These are phyloP conservation scores for Paedocypris micromegethes DNA, from an alignment of 2,797 vertebrate species.

Conservation along the genomic window DNA sequence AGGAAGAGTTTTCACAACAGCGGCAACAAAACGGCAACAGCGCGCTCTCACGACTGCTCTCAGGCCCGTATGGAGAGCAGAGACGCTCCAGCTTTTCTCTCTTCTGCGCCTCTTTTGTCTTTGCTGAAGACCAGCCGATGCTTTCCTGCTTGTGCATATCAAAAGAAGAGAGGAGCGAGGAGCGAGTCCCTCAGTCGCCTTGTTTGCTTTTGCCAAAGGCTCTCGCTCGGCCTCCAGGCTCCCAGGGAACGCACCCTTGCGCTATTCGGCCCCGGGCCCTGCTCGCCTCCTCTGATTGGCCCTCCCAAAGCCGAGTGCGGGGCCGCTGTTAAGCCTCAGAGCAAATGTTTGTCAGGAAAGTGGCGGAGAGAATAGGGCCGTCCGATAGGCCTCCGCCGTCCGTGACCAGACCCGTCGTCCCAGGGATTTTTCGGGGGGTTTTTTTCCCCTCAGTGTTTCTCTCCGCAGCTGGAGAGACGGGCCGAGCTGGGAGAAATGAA, in stretches of 20 bases:
- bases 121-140: slow-evolving; percentile 66
- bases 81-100: slow-evolving; percentile 44
- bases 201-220: slow-evolving; percentile 78
- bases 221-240: slow-evolving; percentile 75
- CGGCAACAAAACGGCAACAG: slow-evolving; percentile 51
- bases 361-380: slow-evolving; percentile 74
- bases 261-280: slow-evolving; percentile 57
- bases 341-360: slow-evolving; percentile 92
- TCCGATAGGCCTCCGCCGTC: slow-evolving; percentile 72
- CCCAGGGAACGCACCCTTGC: slow-evolving; percentile 69
- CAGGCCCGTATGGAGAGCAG: slow-evolving; percentile 64
- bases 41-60: slow-evolving; percentile 50
- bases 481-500: slow-evolving; percentile 56
- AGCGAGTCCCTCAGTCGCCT: slow-evolving; percentile 66
- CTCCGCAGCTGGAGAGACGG: slow-evolving; percentile 84
- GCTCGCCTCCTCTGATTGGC: slow-evolving; percentile 74
- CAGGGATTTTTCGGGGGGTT: slow-evolving; percentile 82
- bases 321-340: slow-evolving; percentile 77
- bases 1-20: too few relatives aligned
- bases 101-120: slow-evolving; percentile 65
- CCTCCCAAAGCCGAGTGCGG: slow-evolving; percentile 72
- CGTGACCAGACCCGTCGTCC: slow-evolving; percentile 96
- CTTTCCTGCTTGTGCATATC: slow-evolving; percentile 75
- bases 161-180: slow-evolving; percentile 58
- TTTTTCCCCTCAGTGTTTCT: slow-evolving; percentile 66